Conservation (phyloP, 2,888 invertebrate genomes). For the Ypsolopha sequella region DNA sequence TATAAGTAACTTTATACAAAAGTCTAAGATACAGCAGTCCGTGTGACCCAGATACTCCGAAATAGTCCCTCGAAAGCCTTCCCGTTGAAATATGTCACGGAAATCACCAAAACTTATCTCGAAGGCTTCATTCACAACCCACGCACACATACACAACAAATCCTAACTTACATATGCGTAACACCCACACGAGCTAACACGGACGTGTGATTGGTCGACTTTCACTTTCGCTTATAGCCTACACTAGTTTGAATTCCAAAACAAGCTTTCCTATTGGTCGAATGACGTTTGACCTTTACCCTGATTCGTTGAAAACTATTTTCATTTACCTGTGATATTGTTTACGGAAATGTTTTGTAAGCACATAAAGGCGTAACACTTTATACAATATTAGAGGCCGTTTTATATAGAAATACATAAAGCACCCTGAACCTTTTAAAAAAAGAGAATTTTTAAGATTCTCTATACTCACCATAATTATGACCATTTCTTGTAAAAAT, state of each 20-base stretch:
- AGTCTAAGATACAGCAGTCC: not conserved
- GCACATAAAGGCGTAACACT: not conserved
- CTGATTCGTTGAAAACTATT: constrained; percentile 38
- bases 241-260: constrained; percentile 57
- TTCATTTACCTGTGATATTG: constrained; percentile 28
- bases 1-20: too few species aligned
- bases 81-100: constrained; percentile 1
- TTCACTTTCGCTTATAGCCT: constrained; percentile 60
- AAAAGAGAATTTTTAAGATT: too few species aligned
- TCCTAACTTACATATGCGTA: constrained; percentile 21
- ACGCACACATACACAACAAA: constrained; percentile 17
- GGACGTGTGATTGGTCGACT: constrained; percentile 49
- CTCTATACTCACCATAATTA: too few species aligned
- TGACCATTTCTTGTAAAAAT: too few species aligned
- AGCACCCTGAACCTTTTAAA: too few species aligned
- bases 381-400: too few species aligned
- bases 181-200: constrained; percentile 29
- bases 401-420: too few species aligned
- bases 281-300: constrained; percentile 48
- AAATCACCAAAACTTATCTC: constrained; percentile 6
- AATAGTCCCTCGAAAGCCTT: constrained; percentile 1
- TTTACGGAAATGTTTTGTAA: constrained; percentile 33
- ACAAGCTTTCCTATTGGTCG: constrained; percentile 38
- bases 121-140: constrained; percentile 35
- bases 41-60: not conserved